Evolutionary conservation across 2,797 vertebrate species (phyloP).

Genomic region (Molossus molossus): DNA sequence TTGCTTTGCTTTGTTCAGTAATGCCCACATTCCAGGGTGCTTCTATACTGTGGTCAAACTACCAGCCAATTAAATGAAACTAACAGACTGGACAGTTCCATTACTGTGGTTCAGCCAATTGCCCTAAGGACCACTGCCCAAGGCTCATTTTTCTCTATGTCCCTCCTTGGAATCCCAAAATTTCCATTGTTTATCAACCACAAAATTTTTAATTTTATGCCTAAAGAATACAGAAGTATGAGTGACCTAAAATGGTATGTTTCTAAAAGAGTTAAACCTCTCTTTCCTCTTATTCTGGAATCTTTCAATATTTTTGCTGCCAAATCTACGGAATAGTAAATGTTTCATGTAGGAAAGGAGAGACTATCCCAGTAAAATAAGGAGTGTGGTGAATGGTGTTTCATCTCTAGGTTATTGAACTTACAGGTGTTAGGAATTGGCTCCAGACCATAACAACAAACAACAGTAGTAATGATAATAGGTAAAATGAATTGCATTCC

Average conservation of each 20-base stretch:
- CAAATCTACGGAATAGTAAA: neutral
- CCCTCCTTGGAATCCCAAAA: conserved; percentile 1
- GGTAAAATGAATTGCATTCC: neutral
- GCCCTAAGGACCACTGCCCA: neutral
- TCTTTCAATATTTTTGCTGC: neutral
- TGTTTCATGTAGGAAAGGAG: conserved; percentile 12
- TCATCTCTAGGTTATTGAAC: neutral
- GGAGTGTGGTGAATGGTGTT: neutral
- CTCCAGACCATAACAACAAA: neutral
- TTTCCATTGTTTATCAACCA: neutral
- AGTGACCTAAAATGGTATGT: neutral
- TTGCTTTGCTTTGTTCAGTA: conserved; percentile 31
- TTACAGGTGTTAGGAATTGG: neutral
- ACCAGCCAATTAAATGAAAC: neutral
- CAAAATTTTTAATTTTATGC: neutral
- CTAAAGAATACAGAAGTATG: neutral
- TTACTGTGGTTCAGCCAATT: neutral
- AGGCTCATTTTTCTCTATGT: neutral
- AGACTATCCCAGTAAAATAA: conserved; percentile 8
- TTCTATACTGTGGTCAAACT: neutral
- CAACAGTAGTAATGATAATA: neutral
- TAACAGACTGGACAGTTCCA: neutral
- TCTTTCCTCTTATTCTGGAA: neutral
- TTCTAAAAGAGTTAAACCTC: neutral
- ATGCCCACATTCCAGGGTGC: neutral